Percentiles rank a stretch among this genome's conserved stretches.
Conservation (phyloP, 2,797 vertebrate species). For the Platyrinchus mystaceus region DNA sequence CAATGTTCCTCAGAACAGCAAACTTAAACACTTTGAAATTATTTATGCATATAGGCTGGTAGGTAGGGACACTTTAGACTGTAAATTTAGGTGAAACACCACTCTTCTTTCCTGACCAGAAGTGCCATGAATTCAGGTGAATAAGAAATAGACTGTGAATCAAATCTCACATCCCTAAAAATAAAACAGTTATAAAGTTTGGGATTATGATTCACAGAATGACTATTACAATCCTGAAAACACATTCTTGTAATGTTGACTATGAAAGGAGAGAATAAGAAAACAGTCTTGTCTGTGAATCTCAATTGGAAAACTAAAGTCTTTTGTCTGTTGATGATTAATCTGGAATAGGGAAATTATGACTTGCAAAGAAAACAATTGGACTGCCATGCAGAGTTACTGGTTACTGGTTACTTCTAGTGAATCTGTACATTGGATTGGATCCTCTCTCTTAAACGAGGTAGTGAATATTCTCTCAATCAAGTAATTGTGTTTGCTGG, state of each 20-base stretch:
- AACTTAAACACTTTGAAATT: not conserved
- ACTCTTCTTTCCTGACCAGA: not conserved
- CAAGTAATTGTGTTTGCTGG: not conserved
- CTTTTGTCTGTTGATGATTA: not conserved
- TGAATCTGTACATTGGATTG: fast-evolving
- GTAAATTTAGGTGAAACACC: not conserved
- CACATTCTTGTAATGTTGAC: not conserved
- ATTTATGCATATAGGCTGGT: not conserved
- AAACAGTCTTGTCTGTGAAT: not conserved
- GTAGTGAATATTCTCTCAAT: not conserved
- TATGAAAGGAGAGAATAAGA: not conserved
- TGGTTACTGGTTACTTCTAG: not conserved
- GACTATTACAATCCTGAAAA: not conserved
- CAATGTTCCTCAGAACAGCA: not conserved
- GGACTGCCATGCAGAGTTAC: not conserved
- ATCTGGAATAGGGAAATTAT: not conserved
- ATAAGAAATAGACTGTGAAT: not conserved
- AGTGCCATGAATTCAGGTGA: not conserved
- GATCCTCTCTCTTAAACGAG: not conserved
- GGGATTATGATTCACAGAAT: not conserved
- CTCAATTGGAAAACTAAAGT: not conserved
- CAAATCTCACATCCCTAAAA: not conserved
- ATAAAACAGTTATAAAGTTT: not conserved
- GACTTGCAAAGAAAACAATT: not conserved
- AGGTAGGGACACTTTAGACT: not conserved